Evolutionary conservation across 1,140 invertebrate genomes (phyloP).

Genomic region (Papilio polytes): DNA sequence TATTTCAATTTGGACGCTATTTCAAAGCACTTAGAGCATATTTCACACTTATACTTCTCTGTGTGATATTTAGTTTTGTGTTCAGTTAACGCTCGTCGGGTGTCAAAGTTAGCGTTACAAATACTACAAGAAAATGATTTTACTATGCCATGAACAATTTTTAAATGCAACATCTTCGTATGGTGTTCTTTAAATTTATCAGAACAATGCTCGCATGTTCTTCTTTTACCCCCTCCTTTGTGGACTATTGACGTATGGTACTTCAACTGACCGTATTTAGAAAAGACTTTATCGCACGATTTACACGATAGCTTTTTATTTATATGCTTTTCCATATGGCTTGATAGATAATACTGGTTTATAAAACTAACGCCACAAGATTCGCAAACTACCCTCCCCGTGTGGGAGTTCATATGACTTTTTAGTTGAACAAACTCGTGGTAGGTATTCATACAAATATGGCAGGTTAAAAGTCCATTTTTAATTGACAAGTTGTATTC

Average conservation of each 20-base stretch:
- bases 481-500: constrained; percentile 58
- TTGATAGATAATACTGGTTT: constrained; percentile 69
- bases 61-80: constrained; percentile 78
- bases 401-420: constrained; percentile 67
- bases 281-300: constrained; percentile 54
- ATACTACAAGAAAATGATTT: constrained; percentile 57
- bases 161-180: constrained; percentile 62
- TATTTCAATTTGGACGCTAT: constrained; percentile 86
- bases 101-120: constrained; percentile 54
- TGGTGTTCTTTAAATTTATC: constrained; percentile 62
- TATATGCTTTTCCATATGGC: constrained; percentile 72
- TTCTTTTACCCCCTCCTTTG: constrained; percentile 51
- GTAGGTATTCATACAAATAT: constrained; percentile 49
- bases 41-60: constrained; percentile 80
- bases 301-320: constrained; percentile 54
- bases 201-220: constrained; percentile 57
- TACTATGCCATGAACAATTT: constrained; percentile 54
- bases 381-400: constrained; percentile 79
- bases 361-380: constrained; percentile 75
- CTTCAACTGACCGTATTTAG: constrained; percentile 57
- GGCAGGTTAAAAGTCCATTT: constrained; percentile 51
- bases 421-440: constrained; percentile 57
- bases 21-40: constrained; percentile 81
- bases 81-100: constrained; percentile 57
- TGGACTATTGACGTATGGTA: constrained; percentile 60